Evolutionary conservation across 2,113 vertebrate species (phyloP).

Genomic region (Eretmochelys imbricata): DNA sequence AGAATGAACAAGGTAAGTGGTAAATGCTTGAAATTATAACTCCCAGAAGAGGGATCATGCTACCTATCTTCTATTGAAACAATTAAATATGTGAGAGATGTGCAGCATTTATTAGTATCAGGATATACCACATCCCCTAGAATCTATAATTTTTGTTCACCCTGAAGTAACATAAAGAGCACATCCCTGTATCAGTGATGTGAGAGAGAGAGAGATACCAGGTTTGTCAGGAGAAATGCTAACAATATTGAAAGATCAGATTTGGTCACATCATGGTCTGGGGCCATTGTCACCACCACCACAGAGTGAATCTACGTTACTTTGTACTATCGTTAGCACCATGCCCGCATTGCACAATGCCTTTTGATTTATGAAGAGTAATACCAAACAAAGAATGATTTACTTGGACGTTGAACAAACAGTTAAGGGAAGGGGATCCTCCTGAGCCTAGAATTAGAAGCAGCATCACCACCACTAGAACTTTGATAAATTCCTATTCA

Average conservation of each 20-base stretch:
- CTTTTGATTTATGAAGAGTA: background rate
- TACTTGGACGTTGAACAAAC: background rate
- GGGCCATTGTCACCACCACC: background rate
- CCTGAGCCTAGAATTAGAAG: background rate
- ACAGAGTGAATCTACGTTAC: background rate
- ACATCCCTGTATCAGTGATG: background rate
- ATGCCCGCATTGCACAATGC: background rate
- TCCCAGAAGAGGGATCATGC: background rate
- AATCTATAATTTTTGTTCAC: background rate
- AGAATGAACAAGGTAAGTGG: background rate
- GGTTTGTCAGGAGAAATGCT: background rate
- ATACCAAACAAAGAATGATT: background rate
- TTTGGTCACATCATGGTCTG: background rate
- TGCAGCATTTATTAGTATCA: background rate
- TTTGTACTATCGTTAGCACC: background rate
- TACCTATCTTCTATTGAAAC: background rate
- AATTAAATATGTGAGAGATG: rapidly evolving
- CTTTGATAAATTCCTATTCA: background rate
- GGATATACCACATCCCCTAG: background rate
- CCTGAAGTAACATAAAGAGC: background rate
- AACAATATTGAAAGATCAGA: background rate
- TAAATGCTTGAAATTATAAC: background rate
- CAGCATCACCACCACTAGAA: background rate
- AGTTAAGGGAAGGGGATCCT: background rate
- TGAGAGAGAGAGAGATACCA: background rate